A percentile compares a stretch with the other conserved stretches of the same genome.
phyloP scores from a whole-genome alignment of 2,113 vertebrate genomes.

The Panthera uncia region DNA sequence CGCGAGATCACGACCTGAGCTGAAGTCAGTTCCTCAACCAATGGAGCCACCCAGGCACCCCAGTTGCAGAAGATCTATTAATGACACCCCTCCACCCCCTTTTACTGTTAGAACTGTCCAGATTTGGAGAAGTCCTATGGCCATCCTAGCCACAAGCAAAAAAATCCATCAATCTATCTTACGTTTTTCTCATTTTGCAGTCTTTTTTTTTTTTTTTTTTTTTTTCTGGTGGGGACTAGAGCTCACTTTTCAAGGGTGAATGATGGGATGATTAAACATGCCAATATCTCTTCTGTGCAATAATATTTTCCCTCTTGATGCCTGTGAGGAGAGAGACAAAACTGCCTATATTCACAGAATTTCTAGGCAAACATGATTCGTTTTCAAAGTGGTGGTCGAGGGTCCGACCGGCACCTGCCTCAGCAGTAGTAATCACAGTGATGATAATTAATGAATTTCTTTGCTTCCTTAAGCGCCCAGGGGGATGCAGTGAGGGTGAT shows the following conservation, averaged over 20 bases:
- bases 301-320: neutral
- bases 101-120: neutral
- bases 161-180: neutral
- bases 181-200: neutral
- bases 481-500: neutral
- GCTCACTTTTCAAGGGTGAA: neutral
- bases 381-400: neutral
- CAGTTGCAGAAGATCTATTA: neutral
- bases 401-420: too few relatives aligned
- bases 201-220: neutral
- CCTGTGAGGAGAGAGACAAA: neutral
- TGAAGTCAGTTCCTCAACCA: too few relatives aligned
- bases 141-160: neutral
- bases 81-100: neutral
- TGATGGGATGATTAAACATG: neutral
- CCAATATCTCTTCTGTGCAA: neutral
- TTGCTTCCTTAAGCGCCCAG: neutral
- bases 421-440: too few relatives aligned
- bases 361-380: neutral
- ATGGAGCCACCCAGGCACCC: too few relatives aligned
- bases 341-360: rapidly evolving
- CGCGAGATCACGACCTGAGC: too few relatives aligned
- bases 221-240: neutral
- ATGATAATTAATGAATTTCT: neutral
- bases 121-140: neutral